These are phyloP conservation scores for Mimachlamys varia DNA, from an alignment of 2,888 invertebrate species.

Conservation along the genomic window DNA sequence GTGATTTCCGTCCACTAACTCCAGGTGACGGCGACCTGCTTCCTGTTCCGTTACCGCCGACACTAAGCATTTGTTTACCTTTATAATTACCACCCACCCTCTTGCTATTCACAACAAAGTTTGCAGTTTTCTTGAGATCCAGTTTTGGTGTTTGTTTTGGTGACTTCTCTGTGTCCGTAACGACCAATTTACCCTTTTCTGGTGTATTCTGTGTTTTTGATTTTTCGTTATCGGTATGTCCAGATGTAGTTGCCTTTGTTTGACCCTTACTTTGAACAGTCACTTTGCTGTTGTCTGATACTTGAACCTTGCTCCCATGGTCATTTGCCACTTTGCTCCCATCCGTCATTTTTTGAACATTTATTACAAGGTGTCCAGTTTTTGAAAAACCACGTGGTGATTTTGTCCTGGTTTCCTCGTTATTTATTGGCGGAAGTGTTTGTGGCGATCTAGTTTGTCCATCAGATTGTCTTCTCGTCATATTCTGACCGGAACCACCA, in stretches of 20 bases:
- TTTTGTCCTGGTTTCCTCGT: background rate
- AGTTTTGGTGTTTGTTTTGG: background rate
- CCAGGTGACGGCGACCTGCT: background rate
- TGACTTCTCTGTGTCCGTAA: background rate
- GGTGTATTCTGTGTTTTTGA: background rate
- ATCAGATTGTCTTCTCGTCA: background rate
- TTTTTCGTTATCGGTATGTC: background rate
- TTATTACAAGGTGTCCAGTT: conserved; percentile 8
- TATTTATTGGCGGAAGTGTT: background rate
- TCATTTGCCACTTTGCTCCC: background rate
- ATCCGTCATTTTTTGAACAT: background rate
- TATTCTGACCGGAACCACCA: background rate
- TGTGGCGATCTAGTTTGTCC: background rate
- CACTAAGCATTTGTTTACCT: background rate
- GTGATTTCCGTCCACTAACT: background rate
- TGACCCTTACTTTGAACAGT: background rate
- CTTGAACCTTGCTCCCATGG: background rate
- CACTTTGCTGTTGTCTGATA: no score
- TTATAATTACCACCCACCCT: background rate
- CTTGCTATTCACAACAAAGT: background rate
- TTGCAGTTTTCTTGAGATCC: background rate
- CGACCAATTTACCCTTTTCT: background rate
- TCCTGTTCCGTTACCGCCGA: background rate
- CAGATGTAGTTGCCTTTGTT: background rate
- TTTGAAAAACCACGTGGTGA: background rate